Conservation (phyloP, 2,888 invertebrate species). For the Hypomecis punctinalis region DNA sequence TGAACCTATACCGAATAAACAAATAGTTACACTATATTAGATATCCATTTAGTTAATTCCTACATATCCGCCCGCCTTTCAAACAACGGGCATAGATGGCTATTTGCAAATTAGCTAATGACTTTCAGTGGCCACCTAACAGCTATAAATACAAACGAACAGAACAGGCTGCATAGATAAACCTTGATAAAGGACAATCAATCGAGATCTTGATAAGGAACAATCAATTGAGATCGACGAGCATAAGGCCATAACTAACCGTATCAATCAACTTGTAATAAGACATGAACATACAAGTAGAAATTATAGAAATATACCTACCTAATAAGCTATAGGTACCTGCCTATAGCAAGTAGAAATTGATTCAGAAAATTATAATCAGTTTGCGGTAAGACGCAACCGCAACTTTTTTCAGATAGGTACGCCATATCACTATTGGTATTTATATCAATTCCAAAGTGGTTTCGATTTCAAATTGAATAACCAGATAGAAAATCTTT, state of each 20-base stretch:
- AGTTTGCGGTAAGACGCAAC: neutral
- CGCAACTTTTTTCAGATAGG: neutral
- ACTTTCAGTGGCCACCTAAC: neutral
- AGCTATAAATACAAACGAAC: neutral
- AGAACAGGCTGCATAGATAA: neutral
- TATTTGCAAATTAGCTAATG: slow-evolving; percentile 4
- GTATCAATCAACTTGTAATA: too few relatives aligned
- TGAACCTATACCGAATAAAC: too few relatives aligned
- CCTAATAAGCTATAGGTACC: too few relatives aligned
- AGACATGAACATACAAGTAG: too few relatives aligned
- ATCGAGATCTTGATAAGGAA: neutral
- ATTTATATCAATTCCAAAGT: neutral
- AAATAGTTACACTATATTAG: too few relatives aligned
- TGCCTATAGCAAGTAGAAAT: too few relatives aligned
- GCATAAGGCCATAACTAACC: too few relatives aligned
- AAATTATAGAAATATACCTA: too few relatives aligned
- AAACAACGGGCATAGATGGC: neutral
- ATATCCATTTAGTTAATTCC: too few relatives aligned
- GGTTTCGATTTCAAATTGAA: neutral
- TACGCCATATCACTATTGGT: too few relatives aligned
- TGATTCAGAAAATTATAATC: neutral
- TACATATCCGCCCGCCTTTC: neutral
- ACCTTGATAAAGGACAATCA: neutral
- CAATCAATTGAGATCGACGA: neutral
- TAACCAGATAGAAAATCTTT: too few relatives aligned